Base-by-base conservation (phyloP, 2,113 vertebrate genomes). In the Xenus cinereus region DNA sequence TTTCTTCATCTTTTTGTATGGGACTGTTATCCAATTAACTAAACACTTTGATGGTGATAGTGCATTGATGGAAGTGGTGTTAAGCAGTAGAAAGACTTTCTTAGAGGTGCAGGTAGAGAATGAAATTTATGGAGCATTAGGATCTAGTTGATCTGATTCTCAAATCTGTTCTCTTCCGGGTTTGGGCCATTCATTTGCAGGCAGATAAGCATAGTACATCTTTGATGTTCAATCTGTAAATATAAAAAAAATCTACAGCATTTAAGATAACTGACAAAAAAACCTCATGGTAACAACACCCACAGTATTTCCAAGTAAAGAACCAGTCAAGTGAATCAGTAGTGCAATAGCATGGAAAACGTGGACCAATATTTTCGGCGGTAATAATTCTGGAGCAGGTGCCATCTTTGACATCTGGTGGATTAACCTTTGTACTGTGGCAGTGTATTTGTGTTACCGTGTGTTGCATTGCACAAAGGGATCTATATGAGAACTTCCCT, bases 241-340 rank as follows among this genome's bases (percentile, higher is more conserved):
- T 76, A 85, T 10, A 56, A 77, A 76, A 66, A 75, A 41, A 12
- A 10, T 6, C 4, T 4, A 73, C 77, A 68, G 63, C 59, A 50
- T 80, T 86, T 69, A 73, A 79, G 85, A 56, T 80, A 92, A 90
- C 75, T 92, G 86, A 60, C 41, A 84, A 66, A 89, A 73, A 43
- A 4, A 46, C 9, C 24, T 92, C 18, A 6, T 43, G 89, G 83
- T 26, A 88, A 86, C 93, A 93, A 46, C 72, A 46, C 95, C 76
- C 54, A 86, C 94, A 27, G 0, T 35, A 57, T 77, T 95, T 95
- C 93, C 93, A 92, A 93, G 77, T 84, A 84, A 93, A 74, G 83
- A 88, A 83, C 64, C 48, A 48, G 43, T 33, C 35, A 46, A 82
- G 30, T 73, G 66, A 82, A 76, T 94, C 74, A 64, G 71, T 43